Conservation (phyloP, 2,888 invertebrate species). For the Monopis laevigella region DNA sequence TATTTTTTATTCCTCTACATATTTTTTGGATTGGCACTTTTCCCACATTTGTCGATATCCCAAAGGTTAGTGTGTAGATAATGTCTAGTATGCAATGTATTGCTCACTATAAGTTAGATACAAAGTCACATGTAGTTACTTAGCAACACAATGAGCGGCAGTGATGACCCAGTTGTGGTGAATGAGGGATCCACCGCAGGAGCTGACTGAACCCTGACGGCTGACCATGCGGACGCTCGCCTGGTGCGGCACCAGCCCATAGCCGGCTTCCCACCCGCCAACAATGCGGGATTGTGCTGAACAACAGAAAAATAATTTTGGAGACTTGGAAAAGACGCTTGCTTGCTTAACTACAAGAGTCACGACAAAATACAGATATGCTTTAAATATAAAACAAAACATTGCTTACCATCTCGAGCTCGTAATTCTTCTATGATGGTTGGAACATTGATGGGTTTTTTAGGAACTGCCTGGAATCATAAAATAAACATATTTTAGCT, state of each 20-base stretch:
- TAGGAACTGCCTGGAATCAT: neutral
- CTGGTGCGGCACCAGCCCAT: conserved; percentile 36
- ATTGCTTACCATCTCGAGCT: too few relatives aligned
- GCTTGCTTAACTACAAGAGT: too few relatives aligned
- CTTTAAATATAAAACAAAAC: too few relatives aligned
- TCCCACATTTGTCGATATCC: too few relatives aligned
- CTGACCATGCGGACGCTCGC: conserved; percentile 32
- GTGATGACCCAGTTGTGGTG: conserved; percentile 34
- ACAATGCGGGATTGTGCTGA: conserved; percentile 24
- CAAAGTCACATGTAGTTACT: conserved; percentile 27
- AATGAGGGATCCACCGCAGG: conserved; percentile 37
- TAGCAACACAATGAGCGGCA: conserved; percentile 36
- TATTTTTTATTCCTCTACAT: too few relatives aligned
- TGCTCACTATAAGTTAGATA: neutral
- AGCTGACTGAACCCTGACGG: conserved; percentile 24
- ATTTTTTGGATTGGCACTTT: too few relatives aligned
- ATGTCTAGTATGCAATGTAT: too few relatives aligned
- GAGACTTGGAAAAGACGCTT: too few relatives aligned
- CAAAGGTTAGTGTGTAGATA: too few relatives aligned
- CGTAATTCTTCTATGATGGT: neutral
- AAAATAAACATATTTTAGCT: neutral
- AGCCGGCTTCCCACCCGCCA: conserved; percentile 32
- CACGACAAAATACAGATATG: too few relatives aligned
- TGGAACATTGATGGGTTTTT: conserved; percentile 1
- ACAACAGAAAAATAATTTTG: neutral